phyloP scores from a whole-genome alignment of 2,113 vertebrate species.

The Malurus cyaneus region DNA sequence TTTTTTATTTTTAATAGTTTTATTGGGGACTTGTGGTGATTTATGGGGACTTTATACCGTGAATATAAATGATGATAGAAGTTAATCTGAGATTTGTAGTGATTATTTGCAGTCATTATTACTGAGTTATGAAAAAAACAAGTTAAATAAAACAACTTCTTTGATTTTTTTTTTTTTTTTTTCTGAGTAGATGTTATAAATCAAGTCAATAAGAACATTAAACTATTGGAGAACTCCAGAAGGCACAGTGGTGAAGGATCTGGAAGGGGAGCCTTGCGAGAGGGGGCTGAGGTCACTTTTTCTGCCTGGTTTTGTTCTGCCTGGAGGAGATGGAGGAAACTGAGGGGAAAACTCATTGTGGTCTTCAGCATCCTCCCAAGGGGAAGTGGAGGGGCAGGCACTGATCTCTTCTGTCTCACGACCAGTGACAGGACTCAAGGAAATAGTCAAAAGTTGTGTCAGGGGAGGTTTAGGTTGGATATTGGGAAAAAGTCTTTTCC shows the following conservation, averaged over 20 bases:
- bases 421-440: accelerated
- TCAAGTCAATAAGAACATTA: too few relatives aligned
- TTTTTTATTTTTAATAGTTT: not conserved
- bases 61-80: not conserved
- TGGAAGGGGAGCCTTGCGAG: not conserved
- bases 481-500: not conserved
- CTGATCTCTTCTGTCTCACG: not conserved
- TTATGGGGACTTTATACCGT: not conserved
- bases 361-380: too few relatives aligned
- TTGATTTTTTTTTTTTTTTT: not conserved
- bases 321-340: not conserved
- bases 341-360: not conserved
- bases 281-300: not conserved
- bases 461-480: too few relatives aligned
- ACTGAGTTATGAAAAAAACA: not conserved
- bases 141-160: not conserved
- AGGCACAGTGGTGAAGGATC: not conserved
- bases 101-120: not conserved
- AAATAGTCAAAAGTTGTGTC: not conserved
- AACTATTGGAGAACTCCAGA: too few relatives aligned
- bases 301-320: not conserved
- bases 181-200: not conserved
- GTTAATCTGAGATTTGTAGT: not conserved
- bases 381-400: not conserved
- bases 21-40: not conserved